Percentiles rank a stretch among this genome's conserved stretches.
phyloP scores from a whole-genome alignment of 2,888 invertebrate genomes.

The Alitta virens region DNA sequence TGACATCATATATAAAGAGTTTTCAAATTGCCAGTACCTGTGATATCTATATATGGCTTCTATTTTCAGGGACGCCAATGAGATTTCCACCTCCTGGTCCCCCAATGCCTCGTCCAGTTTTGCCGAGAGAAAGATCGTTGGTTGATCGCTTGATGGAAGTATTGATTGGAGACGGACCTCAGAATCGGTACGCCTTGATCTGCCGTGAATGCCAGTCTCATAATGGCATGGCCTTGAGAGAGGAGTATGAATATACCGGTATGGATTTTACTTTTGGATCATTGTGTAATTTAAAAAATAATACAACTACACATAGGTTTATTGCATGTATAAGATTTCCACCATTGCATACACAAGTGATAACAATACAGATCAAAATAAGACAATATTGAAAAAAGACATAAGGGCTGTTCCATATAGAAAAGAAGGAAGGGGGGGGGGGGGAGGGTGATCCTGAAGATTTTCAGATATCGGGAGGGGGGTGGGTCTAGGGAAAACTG shows the following conservation, averaged over 20 bases:
- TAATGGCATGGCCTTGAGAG: constrained; percentile 82
- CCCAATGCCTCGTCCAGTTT: constrained; percentile 64
- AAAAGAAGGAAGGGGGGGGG: no score
- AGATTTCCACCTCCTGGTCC: constrained; percentile 40
- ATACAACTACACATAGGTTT: background rate
- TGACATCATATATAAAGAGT: no score
- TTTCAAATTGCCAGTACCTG: no score
- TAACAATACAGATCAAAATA: no score
- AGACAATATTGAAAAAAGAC: no score
- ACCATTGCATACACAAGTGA: background rate
- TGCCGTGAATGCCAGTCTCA: constrained; percentile 86
- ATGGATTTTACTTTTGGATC: constrained; percentile 34
- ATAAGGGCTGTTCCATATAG: no score
- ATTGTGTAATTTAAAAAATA: background rate
- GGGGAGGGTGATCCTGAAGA: background rate
- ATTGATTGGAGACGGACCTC: constrained; percentile 91
- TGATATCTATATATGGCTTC: no score
- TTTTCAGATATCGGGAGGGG: background rate
- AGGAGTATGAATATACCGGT: constrained; percentile 70
- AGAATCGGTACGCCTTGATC: constrained; percentile 90
- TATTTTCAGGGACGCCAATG: constrained; percentile 15
- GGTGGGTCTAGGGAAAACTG: no score
- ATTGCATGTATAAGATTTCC: background rate
- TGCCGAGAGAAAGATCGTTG: constrained; percentile 73
- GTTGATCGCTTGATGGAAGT: constrained; percentile 91